Evolutionary conservation across 2,113 vertebrate species (phyloP), one percentile per base, ranked within the genome.

Genomic region (Onychostruthus taczanowskii): DNA sequence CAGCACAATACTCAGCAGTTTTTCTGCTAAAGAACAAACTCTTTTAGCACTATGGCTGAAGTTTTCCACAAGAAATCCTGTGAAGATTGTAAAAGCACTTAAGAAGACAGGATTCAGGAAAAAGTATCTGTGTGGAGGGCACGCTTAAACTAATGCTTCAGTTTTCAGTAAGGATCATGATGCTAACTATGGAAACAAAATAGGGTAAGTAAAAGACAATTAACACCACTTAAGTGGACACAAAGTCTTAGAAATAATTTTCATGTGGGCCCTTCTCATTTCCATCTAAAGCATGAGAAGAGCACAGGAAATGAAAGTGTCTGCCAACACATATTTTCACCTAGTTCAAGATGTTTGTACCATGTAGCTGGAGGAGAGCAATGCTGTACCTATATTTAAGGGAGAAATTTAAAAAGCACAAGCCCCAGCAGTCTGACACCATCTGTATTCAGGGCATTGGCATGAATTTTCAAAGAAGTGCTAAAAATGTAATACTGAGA

Each of bases 41-140:
- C 6, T 21, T 43, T 59, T 16, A 74, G 44, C 26, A 50, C 30
- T 46, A n/a, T 0, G 61, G 27, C 33, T 70, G 18, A 83, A 52
- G 14, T 33, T 35, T 75, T n/a, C 67, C 63, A 43, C 8, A 43
- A 64, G 21, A 76, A 87, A 59, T 64, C 72, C 77, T 1, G 0
- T 33, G 13, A 47, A 56, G 35, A 62, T 4, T 44, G 17, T 30
- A 63, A 11, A 83, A 66, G 39, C 0, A 0, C 21, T 63, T 50
- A 89, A 41, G 19, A 87, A 46, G 22, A 73, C 6, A 27, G 9
- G 37, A 76, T n/a, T 20, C 15, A 49, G 28, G 11, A 69, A 80
- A 85, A 93, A 52, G 22, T 15, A 87, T 4, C 69, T 62, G 5
- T 18, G 44, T 14, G 5, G 11, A 13, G 8, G 11, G 10, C 23